A percentile compares a stretch with the other conserved stretches of the same genome.
These are phyloP conservation scores for Hydra vulgaris DNA, from an alignment of 30 jellyfish, hydroid and myxozoan genomes.

Conservation along the genomic window DNA sequence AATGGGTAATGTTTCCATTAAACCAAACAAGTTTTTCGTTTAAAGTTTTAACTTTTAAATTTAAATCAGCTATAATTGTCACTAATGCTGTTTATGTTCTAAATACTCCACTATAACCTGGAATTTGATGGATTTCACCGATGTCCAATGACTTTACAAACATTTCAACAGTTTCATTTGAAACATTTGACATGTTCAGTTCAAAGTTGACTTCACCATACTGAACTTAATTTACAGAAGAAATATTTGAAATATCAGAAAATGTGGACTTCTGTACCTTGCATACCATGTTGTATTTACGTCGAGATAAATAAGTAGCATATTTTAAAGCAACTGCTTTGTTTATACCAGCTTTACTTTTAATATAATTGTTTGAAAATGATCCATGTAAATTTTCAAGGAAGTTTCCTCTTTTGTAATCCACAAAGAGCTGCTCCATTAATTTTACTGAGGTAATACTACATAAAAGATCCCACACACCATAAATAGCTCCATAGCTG, in stretches of 20 bases:
- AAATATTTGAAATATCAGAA: not conserved
- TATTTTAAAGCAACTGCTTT: slow-evolving; percentile 8
- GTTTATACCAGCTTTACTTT: not conserved
- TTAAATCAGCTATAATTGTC: slow-evolving; percentile 17
- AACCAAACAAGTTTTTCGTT: slow-evolving; percentile 18
- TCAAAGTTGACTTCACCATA: slow-evolving; percentile 6
- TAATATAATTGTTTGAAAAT: not conserved
- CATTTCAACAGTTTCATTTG: slow-evolving; percentile 1
- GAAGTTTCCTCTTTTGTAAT: slow-evolving; percentile 5
- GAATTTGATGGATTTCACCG: slow-evolving; percentile 12
- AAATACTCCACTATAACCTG: slow-evolving; percentile 11
- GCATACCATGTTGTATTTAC: slow-evolving; percentile 16
- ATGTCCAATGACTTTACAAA: slow-evolving; percentile 8
- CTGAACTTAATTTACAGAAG: not conserved
- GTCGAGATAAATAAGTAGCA: slow-evolving; percentile 1
- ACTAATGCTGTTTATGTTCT: slow-evolving; percentile 17
- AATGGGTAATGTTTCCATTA: slow-evolving; percentile 7
- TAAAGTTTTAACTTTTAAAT: slow-evolving; percentile 14
- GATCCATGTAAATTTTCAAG: slow-evolving; percentile 6
- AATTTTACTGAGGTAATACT: not conserved
- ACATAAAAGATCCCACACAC: slow-evolving; percentile 18
- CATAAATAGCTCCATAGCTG: slow-evolving; percentile 5
- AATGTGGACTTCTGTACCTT: slow-evolving; percentile 16
- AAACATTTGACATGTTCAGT: slow-evolving; percentile 3
- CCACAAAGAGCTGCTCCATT: not conserved